A percentile compares a stretch with the other conserved stretches of the same genome.
These are phyloP conservation scores for Athrips mouffetella DNA, from an alignment of 2,888 invertebrate genomes.

Conservation along the genomic window DNA sequence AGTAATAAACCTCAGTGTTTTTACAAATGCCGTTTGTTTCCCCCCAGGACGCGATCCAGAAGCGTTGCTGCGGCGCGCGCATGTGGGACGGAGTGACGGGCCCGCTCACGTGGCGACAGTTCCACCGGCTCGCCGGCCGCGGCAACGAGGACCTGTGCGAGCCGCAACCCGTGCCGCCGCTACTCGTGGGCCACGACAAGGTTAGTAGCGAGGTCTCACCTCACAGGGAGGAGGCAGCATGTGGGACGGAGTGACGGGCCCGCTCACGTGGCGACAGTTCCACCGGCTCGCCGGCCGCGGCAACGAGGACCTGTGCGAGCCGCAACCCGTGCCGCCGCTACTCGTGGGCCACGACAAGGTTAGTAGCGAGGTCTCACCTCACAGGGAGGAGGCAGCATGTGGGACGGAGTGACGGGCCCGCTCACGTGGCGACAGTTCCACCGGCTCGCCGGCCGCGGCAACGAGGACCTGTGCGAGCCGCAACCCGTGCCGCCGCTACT, in stretches of 20 bases:
- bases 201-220: no score
- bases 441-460: slow-evolving; percentile 94
- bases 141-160: slow-evolving; percentile 97
- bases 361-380: no score
- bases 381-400: slow-evolving; percentile 90
- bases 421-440: slow-evolving; percentile 99
- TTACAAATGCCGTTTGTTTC: no score
- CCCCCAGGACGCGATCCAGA: slow-evolving; percentile 96
- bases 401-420: slow-evolving; percentile 98
- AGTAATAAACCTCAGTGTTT: no score
- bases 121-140: slow-evolving; percentile 95
- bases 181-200: slow-evolving; percentile 96
- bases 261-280: slow-evolving; percentile 98
- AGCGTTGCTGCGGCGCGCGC: slow-evolving; percentile 90
- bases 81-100: slow-evolving; percentile 98
- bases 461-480: slow-evolving; percentile 97
- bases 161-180: slow-evolving; percentile 96
- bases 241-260: slow-evolving; percentile 98
- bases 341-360: slow-evolving; percentile 96
- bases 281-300: slow-evolving; percentile 96
- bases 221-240: slow-evolving; percentile 88
- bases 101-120: slow-evolving; percentile 98
- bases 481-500: slow-evolving; percentile 97
- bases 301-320: slow-evolving; percentile 96
- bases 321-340: slow-evolving; percentile 96